A percentile compares a stretch with the other conserved stretches of the same genome.
Conservation (phyloP, 1,140 invertebrate species). For the Cephus cinctus region DNA sequence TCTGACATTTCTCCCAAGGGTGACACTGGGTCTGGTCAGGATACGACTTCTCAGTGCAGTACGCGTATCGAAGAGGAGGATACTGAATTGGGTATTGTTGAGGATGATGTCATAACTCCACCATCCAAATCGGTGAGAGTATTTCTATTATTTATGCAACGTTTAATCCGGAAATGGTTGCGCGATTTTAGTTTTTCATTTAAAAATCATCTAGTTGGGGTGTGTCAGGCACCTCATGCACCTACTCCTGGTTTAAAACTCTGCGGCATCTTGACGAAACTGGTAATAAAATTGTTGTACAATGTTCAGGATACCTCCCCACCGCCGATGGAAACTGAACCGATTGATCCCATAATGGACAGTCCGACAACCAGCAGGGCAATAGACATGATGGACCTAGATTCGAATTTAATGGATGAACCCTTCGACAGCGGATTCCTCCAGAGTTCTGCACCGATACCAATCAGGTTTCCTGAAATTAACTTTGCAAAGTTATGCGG, state of each 20-base stretch:
- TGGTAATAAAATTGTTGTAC: background rate
- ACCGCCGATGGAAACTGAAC: conserved; percentile 39
- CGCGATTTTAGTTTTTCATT: conserved; percentile 4
- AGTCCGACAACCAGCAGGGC: conserved; percentile 49
- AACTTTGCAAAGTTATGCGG: background rate
- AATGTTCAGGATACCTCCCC: conserved; percentile 37
- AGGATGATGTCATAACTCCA: conserved; percentile 39
- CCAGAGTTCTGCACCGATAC: conserved; percentile 53
- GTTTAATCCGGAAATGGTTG: conserved; percentile 12
- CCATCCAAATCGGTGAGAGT: conserved; percentile 27
- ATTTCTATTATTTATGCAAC: background rate
- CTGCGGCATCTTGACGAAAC: background rate
- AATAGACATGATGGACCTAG: conserved; percentile 54
- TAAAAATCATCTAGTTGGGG: too few species aligned
- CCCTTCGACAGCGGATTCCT: conserved; percentile 53
- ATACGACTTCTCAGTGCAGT: conserved; percentile 52
- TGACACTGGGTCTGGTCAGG: conserved; percentile 41
- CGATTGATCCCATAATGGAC: conserved; percentile 38
- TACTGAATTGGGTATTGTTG: conserved; percentile 38
- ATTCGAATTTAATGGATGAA: conserved; percentile 53
- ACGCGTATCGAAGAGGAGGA: conserved; percentile 68
- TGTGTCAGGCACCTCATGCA: too few species aligned
- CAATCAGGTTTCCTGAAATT: conserved; percentile 40
- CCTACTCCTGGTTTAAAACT: background rate
- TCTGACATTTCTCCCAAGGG: conserved; percentile 24